Base-by-base conservation (phyloP, 2,888 invertebrate species). In the Mythimna lalbum region DNA sequence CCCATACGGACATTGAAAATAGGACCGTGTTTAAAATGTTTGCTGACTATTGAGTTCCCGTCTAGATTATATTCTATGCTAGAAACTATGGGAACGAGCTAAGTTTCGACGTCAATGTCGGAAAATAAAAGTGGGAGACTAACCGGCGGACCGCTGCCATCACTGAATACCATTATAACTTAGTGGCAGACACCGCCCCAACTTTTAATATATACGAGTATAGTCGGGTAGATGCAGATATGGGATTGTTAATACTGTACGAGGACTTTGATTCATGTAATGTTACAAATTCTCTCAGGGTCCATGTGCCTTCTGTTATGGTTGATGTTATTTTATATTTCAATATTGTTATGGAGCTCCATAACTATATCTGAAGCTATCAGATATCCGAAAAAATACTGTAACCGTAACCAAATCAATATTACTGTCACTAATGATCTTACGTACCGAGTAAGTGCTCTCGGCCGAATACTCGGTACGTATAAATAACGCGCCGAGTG, bases 111-210 rank as follows among this genome's bases (percentile, higher is more conserved):
- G 63, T 69, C 33, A 63, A 68, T 68, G 76, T 61, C 55, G 55
- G 56, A 79, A 63, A 69, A 64, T 69, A 59, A 69, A 72, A 66
- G 57, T 47, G n/a, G 27, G 56, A 39, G 19, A 49, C 33, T 39
- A 56, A 21, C 52, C 55, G 19, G 21, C 52, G 43, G 52, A 21
- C 43, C 17, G 17, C 4, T 4, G 59, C 49, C 21, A 57, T 63
- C 68, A 53, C 59, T 57, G 68, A 78, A 74, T 64, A 67, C 61
- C 59, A 78, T 74, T 78, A 78, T 64, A 82, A 82, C 78, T 82
- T 82, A 23, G 43, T 14, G 14, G 19, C n/a, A 33, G 21, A 69
- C 69, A 59, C 49, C 23, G 39, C 5, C 17, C 14, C 36, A 81
- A 82, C 63, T 82, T 81, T 68, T 63, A 64, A 81, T 72, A 63